Conservation (phyloP, 2,888 invertebrate species). For the Cheilosia scutellata region DNA sequence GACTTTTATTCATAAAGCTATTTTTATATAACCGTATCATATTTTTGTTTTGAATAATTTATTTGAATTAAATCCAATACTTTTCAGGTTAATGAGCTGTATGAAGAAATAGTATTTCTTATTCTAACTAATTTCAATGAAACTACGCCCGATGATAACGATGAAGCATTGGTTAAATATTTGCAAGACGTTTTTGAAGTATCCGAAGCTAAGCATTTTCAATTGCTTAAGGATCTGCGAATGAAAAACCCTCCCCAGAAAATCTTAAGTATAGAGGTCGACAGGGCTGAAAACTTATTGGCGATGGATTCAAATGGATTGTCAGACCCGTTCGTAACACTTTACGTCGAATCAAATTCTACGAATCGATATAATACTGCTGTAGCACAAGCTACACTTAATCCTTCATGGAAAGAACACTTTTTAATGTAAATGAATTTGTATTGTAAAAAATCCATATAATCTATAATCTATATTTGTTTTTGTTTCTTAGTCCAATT, state of each 20-base stretch:
- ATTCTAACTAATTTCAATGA: background rate
- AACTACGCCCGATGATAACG: background rate
- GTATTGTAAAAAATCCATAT: background rate
- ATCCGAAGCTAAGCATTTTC: background rate
- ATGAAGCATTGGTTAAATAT: constrained; percentile 1
- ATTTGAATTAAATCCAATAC: background rate
- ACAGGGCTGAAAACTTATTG: constrained; percentile 14
- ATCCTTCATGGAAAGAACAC: constrained; percentile 28
- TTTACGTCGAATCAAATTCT: constrained; percentile 22
- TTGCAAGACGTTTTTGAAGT: constrained; percentile 14
- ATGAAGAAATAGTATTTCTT: constrained; percentile 9
- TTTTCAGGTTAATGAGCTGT: constrained; percentile 18
- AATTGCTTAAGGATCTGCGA: background rate
- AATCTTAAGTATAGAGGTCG: background rate
- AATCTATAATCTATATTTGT: background rate
- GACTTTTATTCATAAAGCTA: no score
- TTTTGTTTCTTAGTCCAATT: constrained; percentile 16
- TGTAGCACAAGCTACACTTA: constrained; percentile 16
- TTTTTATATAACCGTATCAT: no score
- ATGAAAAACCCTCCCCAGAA: background rate
- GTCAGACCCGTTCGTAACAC: constrained; percentile 22
- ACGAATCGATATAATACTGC: constrained; percentile 15
- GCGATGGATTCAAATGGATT: constrained; percentile 36
- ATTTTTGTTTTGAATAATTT: no score
- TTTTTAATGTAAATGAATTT: constrained; percentile 23